phyloP scores from a whole-genome alignment of 2,113 vertebrate genomes.

The Bostrychus sinensis region DNA sequence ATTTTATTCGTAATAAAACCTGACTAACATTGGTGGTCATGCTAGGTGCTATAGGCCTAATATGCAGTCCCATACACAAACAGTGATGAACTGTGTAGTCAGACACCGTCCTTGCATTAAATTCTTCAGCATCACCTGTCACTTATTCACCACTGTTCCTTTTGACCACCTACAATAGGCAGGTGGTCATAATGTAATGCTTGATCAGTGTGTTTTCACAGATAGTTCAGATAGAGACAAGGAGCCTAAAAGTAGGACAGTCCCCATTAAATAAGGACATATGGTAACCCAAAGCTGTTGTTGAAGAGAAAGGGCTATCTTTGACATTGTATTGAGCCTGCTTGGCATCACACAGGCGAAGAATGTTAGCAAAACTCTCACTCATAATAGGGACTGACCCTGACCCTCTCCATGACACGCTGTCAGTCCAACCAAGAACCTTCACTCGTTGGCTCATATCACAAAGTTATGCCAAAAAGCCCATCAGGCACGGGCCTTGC shows the following conservation, averaged over 20 bases:
- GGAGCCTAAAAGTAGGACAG: too few species aligned
- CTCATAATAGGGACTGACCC: slow-evolving; percentile 55
- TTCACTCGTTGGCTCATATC: slow-evolving; percentile 41
- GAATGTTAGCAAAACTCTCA: slow-evolving; percentile 53
- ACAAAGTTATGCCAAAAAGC: slow-evolving; percentile 54
- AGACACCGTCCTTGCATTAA: too few species aligned
- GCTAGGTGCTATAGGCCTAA: too few species aligned
- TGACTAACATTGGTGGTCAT: too few species aligned
- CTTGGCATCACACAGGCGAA: slow-evolving; percentile 43
- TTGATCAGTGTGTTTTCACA: not conserved
- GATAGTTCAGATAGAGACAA: too few species aligned
- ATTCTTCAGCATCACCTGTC: too few species aligned
- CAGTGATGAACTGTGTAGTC: too few species aligned
- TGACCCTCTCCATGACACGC: slow-evolving; percentile 34
- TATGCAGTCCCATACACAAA: too few species aligned
- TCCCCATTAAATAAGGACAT: not conserved
- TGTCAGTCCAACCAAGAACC: slow-evolving; percentile 42
- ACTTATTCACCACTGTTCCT: too few species aligned
- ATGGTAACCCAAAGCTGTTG: not conserved
- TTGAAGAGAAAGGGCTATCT: slow-evolving; percentile 17
- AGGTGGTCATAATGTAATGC: too few species aligned
- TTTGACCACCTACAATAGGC: too few species aligned
- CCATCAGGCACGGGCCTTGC: slow-evolving; percentile 39
- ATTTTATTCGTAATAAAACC: too few species aligned
- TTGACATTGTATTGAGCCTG: slow-evolving; percentile 28